These are phyloP conservation scores for Tympanuchus pallidicinctus DNA, from an alignment of 2,113 vertebrate species.

Conservation along the genomic window DNA sequence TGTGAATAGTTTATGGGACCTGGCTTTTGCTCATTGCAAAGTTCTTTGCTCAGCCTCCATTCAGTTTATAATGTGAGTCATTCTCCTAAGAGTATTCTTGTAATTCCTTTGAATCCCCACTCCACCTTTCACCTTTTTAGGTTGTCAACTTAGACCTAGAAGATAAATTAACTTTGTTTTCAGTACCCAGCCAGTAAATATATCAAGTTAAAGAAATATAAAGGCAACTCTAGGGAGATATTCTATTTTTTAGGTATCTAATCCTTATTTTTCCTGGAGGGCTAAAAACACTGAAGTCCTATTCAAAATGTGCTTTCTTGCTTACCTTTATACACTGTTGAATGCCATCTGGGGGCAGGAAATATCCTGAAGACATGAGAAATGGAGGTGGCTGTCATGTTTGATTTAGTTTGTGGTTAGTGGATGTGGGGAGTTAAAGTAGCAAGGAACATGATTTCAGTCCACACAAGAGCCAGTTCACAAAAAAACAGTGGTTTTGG, in stretches of 20 bases:
- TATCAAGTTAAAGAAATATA: background rate
- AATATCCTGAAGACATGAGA: background rate
- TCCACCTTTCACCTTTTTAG: background rate
- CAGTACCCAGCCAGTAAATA: background rate
- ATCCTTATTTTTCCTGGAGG: background rate
- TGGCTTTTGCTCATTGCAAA: background rate
- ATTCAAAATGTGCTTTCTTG: background rate
- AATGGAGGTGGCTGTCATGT: constrained; percentile 9
- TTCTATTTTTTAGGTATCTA: constrained; percentile 34
- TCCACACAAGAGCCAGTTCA: background rate
- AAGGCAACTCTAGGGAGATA: background rate
- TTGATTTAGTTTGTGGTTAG: constrained; percentile 28
- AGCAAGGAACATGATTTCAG: background rate
- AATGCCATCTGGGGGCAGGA: background rate
- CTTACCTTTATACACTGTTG: background rate
- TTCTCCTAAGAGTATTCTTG: background rate
- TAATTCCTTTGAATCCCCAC: background rate
- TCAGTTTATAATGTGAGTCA: constrained; percentile 22
- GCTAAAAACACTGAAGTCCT: background rate
- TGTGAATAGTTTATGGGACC: background rate
- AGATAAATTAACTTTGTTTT: constrained; percentile 26
- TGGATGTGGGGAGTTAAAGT: background rate
- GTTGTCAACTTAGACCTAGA: constrained; percentile 5
- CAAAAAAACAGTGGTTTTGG: background rate
- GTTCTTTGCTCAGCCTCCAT: background rate